phyloP scores from a whole-genome alignment of 1,140 invertebrate genomes.

The Lordiphosa collinella region DNA sequence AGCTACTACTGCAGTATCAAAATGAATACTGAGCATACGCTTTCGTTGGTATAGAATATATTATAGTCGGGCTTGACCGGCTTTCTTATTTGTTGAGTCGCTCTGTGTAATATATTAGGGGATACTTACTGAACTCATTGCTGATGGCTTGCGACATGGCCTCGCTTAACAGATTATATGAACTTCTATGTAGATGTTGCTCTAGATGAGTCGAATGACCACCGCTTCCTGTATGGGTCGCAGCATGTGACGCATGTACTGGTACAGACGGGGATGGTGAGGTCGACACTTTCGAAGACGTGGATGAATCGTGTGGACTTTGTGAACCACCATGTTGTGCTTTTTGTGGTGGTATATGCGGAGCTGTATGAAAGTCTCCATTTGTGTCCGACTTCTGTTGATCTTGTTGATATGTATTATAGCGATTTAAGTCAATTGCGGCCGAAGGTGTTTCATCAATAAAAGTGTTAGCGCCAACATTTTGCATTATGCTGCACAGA shows the following conservation, averaged over 20 bases:
- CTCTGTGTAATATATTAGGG: too few species aligned
- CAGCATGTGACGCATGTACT: slow-evolving; percentile 4
- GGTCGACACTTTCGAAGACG: neutral
- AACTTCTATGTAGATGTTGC: slow-evolving; percentile 46
- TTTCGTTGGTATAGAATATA: too few species aligned
- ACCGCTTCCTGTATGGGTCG: slow-evolving; percentile 21
- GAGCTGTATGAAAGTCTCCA: neutral
- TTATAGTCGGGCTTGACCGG: too few species aligned
- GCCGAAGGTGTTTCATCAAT: slow-evolving; percentile 24
- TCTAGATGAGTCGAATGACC: slow-evolving; percentile 29
- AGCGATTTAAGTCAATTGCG: slow-evolving; percentile 19
- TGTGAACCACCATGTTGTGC: slow-evolving; percentile 11
- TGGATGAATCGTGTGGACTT: slow-evolving; percentile 6
- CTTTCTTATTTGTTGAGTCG: too few species aligned
- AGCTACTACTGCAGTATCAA: too few species aligned
- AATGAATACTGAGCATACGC: too few species aligned
- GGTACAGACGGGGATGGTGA: neutral
- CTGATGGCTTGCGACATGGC: slow-evolving; percentile 79
- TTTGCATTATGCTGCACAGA: slow-evolving; percentile 30
- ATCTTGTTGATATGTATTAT: slow-evolving; percentile 24
- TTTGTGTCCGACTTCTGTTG: slow-evolving; percentile 15
- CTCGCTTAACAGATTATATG: slow-evolving; percentile 79
- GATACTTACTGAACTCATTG: slow-evolving; percentile 79
- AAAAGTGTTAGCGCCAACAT: slow-evolving; percentile 14
- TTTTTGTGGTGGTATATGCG: slow-evolving; percentile 11